phyloP scores from a whole-genome alignment of 2,113 vertebrate genomes.

The Puma concolor region DNA sequence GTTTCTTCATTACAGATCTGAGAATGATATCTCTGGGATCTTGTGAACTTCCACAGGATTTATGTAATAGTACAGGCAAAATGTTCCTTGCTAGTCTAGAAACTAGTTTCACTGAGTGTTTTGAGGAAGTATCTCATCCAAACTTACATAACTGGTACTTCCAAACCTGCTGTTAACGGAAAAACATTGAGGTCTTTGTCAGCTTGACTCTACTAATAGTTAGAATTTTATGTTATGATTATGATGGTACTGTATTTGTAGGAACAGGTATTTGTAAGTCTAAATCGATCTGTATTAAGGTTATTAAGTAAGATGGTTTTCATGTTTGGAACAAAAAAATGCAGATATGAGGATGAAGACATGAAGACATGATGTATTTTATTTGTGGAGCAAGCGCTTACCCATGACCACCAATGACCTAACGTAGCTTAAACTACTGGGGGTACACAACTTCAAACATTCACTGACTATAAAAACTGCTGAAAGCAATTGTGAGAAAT shows the following conservation, averaged over 20 bases:
- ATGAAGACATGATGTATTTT: background rate
- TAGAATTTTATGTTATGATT: background rate
- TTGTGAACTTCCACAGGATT: background rate
- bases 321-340: background rate
- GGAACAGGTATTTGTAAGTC: background rate
- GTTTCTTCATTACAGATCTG: background rate
- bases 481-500: background rate
- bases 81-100: background rate
- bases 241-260: background rate
- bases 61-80: background rate
- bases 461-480: background rate
- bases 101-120: background rate
- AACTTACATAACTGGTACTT: background rate
- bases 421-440: background rate
- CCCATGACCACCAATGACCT: background rate
- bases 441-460: background rate
- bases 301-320: background rate
- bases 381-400: background rate
- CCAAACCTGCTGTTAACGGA: background rate
- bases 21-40: background rate
- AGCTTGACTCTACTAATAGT: background rate
- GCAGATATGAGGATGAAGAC: background rate
- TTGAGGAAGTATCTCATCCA: background rate
- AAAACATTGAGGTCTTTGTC: background rate
- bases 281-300: background rate